Evolutionary conservation across 2,797 vertebrate species (phyloP).

Genomic region (Mormyrops attenuatus): DNA sequence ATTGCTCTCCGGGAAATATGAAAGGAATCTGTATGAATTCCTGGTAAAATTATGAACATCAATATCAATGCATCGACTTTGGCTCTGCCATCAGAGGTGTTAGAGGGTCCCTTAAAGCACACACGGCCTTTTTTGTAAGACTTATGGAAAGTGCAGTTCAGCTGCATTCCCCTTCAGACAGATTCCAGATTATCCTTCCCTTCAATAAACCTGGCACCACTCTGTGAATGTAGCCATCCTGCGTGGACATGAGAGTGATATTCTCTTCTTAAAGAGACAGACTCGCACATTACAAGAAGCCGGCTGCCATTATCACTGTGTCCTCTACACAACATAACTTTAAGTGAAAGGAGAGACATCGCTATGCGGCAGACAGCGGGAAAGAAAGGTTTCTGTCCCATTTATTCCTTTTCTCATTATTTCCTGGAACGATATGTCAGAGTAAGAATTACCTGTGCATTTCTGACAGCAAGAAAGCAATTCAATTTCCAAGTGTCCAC

Average conservation of each 20-base stretch:
- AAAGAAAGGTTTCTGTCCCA: conserved; percentile 75
- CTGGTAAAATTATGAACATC: not conserved
- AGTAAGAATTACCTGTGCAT: conserved; percentile 76
- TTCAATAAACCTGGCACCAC: not conserved
- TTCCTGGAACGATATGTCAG: conserved; percentile 75
- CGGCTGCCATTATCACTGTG: conserved; percentile 72
- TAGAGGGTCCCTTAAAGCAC: not conserved
- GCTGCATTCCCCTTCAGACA: not conserved
- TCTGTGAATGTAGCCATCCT: not conserved
- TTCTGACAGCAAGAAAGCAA: conserved; percentile 70
- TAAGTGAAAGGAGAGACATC: conserved; percentile 44
- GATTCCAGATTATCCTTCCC: not conserved
- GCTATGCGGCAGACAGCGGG: conserved; percentile 62
- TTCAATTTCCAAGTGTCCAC: conserved; percentile 44
- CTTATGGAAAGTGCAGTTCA: not conserved
- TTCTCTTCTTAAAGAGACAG: not conserved
- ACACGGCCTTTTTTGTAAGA: not conserved
- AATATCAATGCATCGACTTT: not conserved
- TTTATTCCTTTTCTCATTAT: conserved; percentile 79
- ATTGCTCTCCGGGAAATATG: not conserved
- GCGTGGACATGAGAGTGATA: not conserved
- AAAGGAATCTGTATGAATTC: not conserved
- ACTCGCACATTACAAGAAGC: conserved; percentile 67
- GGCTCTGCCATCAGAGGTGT: not conserved
- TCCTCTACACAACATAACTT: conserved; percentile 76